These are phyloP conservation scores for Semnopithecus entellus DNA, from an alignment of 2,113 vertebrate genomes.

Conservation along the genomic window DNA sequence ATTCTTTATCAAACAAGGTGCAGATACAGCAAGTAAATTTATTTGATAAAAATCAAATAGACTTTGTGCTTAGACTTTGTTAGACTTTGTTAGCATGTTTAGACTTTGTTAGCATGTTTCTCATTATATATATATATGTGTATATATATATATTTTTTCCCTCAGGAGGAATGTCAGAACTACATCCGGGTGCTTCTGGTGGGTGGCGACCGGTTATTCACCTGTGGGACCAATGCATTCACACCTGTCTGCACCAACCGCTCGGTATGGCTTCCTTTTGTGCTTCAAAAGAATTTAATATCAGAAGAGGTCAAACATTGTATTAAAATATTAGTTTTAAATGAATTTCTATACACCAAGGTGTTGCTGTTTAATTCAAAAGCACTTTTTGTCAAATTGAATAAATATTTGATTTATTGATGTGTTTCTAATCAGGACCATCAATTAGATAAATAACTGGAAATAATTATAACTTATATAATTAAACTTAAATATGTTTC, in stretches of 20 bases:
- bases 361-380: background rate
- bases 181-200: constrained; percentile 97
- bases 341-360: background rate
- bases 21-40: rapidly evolving
- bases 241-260: constrained; percentile 97
- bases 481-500: background rate
- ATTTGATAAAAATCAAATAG: background rate
- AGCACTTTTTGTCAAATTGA: background rate
- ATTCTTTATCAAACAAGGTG: background rate
- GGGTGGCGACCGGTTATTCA: constrained; percentile 93
- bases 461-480: background rate
- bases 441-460: background rate
- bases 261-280: constrained; percentile 84
- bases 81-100: background rate
- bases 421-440: background rate
- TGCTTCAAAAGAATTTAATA: background rate
- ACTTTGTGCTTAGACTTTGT: too few relatives aligned
- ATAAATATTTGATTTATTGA: background rate
- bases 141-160: background rate
- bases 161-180: constrained; percentile 98
- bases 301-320: background rate
- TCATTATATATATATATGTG: background rate
- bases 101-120: background rate
- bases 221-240: constrained; percentile 97
- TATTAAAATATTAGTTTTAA: background rate